These are phyloP conservation scores for Girardia tigrina DNA, from an alignment of 2,888 invertebrate species.

Conservation along the genomic window DNA sequence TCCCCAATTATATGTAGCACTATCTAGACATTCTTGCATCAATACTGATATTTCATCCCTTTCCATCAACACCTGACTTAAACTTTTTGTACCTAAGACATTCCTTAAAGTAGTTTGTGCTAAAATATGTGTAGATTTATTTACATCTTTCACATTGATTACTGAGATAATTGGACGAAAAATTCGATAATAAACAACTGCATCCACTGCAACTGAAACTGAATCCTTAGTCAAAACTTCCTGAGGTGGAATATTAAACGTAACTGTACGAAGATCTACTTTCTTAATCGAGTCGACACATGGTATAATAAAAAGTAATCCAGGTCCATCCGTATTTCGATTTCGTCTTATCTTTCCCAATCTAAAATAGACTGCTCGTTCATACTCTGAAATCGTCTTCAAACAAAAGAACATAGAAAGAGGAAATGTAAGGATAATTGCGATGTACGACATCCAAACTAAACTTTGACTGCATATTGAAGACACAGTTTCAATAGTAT, in stretches of 20 bases:
- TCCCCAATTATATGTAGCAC: slow-evolving; percentile 52
- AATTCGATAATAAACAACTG: slow-evolving; percentile 47
- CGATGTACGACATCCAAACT: background rate
- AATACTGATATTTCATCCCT: slow-evolving; percentile 45
- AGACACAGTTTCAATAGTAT: background rate
- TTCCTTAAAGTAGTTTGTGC: slow-evolving; percentile 47
- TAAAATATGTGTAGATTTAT: slow-evolving; percentile 43
- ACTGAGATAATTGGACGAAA: slow-evolving; percentile 45
- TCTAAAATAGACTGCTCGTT: slow-evolving; percentile 43
- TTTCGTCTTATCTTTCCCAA: slow-evolving; percentile 42
- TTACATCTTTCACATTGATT: slow-evolving; percentile 46
- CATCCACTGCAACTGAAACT: slow-evolving; percentile 47
- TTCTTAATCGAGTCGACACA: slow-evolving; percentile 40
- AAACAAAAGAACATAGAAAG: slow-evolving; percentile 40
- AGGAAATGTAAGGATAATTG: slow-evolving; percentile 40
- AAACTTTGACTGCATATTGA: background rate
- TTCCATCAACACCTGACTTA: slow-evolving; percentile 45
- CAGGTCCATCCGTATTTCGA: slow-evolving; percentile 34
- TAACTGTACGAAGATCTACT: slow-evolving; percentile 38
- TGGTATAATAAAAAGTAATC: slow-evolving; percentile 41
- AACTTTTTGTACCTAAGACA: slow-evolving; percentile 43
- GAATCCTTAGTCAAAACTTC: slow-evolving; percentile 47
- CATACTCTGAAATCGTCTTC: slow-evolving; percentile 42
- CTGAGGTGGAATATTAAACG: slow-evolving; percentile 44
- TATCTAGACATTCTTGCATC: slow-evolving; percentile 43